These are phyloP conservation scores for Trichogramma pretiosum DNA, from an alignment of 1,140 invertebrate genomes.

Conservation along the genomic window DNA sequence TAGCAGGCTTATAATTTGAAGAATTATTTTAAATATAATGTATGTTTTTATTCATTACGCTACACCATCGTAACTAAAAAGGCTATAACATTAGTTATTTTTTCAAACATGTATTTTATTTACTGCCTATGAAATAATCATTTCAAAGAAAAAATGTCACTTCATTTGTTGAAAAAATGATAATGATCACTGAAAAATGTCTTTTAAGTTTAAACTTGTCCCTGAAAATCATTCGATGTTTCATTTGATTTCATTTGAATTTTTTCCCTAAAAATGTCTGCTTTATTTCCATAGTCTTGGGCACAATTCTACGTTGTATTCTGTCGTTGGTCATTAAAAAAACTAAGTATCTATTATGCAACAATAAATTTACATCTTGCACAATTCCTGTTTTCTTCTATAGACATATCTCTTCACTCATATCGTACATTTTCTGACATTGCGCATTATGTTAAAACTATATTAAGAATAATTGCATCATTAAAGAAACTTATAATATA, in stretches of 20 bases:
- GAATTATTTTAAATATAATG: no score
- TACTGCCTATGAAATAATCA: no score
- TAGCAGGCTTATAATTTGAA: slow-evolving; percentile 9
- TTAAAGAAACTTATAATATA: no score
- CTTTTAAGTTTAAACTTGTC: slow-evolving; percentile 8
- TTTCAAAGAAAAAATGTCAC: no score
- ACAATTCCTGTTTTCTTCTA: slow-evolving; percentile 6
- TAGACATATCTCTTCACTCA: slow-evolving; percentile 2
- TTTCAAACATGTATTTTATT: no score
- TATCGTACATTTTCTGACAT: background rate
- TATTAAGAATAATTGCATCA: no score
- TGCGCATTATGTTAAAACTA: no score
- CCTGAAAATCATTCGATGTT: slow-evolving; percentile 14
- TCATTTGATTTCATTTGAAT: slow-evolving; percentile 7
- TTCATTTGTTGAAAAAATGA: no score
- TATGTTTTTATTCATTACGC: background rate
- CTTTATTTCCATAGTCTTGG: no score
- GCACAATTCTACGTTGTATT: slow-evolving; percentile 8
- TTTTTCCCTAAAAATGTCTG: no score
- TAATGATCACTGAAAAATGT: slow-evolving; percentile 3
- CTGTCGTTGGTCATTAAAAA: background rate
- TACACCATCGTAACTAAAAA: slow-evolving; percentile 1
- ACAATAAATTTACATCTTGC: slow-evolving; percentile 17
- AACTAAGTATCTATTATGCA: slow-evolving; percentile 13
- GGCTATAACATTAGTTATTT: no score